A percentile compares a stretch with the other conserved stretches of the same genome.
Conservation (phyloP, 2,113 vertebrate species). For the Ceyx cyanopectus region DNA sequence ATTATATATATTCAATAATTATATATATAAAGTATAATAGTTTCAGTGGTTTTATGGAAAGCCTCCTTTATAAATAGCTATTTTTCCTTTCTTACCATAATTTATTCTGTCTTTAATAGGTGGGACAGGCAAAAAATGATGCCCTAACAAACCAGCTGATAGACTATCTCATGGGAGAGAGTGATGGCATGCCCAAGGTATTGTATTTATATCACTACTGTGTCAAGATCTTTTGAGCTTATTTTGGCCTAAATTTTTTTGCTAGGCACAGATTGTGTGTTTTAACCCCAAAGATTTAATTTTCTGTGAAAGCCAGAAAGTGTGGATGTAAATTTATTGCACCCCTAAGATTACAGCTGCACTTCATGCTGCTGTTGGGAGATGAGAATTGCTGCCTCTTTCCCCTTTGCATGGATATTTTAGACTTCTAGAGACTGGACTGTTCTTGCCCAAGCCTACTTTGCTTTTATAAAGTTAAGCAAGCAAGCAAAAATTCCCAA, state of each 20-base stretch:
- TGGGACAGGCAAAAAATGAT: constrained; percentile 92
- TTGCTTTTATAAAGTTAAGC: not conserved
- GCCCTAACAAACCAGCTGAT: constrained; percentile 92
- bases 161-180: constrained; percentile 95
- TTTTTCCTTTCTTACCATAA: not conserved
- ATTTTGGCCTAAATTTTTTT: not conserved
- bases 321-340: not conserved
- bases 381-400: not conserved
- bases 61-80: not conserved
- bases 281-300: too few species aligned
- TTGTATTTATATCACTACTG: not conserved
- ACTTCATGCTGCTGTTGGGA: not conserved
- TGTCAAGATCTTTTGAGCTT: not conserved
- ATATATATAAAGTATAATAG: not conserved
- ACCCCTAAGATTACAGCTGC: not conserved
- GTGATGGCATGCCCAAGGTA: constrained; percentile 97
- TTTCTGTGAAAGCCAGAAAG: too few species aligned
- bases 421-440: not conserved
- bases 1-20: too few species aligned
- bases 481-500: not conserved
- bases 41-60: not conserved
- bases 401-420: not conserved
- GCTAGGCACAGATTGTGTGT: not conserved
- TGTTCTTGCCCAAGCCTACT: not conserved
- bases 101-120: constrained; percentile 76